Conservation (phyloP, 2,888 invertebrate genomes). For the Odontocolon sp. region DNA sequence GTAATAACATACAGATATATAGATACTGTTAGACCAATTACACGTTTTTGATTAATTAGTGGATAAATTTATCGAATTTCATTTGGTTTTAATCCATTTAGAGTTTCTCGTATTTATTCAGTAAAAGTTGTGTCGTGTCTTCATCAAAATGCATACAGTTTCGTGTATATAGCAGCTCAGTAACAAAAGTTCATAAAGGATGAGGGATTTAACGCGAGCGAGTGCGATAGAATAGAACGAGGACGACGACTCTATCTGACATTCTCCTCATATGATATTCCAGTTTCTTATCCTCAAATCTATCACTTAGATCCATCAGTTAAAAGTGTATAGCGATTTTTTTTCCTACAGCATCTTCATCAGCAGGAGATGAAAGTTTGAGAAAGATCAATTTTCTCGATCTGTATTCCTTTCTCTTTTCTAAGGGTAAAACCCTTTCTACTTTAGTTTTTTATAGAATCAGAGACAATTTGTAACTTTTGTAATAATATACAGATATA, state of each 20-base stretch:
- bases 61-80: neutral
- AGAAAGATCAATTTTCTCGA: neutral
- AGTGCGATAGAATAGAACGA: conserved; percentile 14
- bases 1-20: too few species aligned
- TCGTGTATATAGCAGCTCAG: conserved; percentile 16
- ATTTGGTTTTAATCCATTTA: neutral
- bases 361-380: neutral
- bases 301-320: too few species aligned
- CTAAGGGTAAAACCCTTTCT: neutral
- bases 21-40: neutral
- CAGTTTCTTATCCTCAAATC: conserved; percentile 1
- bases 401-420: neutral
- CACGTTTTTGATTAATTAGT: neutral
- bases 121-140: conserved; percentile 8
- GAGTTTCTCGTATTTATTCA: conserved; percentile 27
- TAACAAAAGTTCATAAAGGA: conserved; percentile 40
- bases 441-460: neutral
- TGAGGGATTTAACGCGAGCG: conserved; percentile 33
- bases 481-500: too few species aligned
- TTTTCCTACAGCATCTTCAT: neutral
- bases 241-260: conserved; percentile 46
- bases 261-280: neutral
- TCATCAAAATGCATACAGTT: conserved; percentile 6
- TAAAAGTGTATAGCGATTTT: too few species aligned
- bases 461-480: too few species aligned